Conservation (phyloP, 2,888 invertebrate genomes). For the Volucella zonaria region DNA sequence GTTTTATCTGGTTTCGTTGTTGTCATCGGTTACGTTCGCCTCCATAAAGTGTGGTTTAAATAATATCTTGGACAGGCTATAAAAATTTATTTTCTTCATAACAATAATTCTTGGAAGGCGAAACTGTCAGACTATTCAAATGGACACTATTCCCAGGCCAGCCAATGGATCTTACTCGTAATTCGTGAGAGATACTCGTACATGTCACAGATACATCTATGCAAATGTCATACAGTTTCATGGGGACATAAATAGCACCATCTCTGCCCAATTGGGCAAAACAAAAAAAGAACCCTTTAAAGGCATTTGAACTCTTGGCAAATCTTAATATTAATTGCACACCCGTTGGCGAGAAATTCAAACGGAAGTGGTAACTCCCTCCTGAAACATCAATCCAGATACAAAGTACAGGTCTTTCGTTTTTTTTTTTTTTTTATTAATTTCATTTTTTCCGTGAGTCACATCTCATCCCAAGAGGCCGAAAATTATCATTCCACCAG, state of each 20-base stretch:
- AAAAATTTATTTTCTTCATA: slow-evolving; percentile 46
- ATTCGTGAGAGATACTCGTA: neutral
- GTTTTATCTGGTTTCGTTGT: neutral
- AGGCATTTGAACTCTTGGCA: neutral
- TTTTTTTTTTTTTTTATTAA: too few relatives aligned
- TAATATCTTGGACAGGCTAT: slow-evolving; percentile 35
- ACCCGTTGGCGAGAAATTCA: slow-evolving; percentile 66
- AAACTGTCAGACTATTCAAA: slow-evolving; percentile 29
- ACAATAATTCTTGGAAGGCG: slow-evolving; percentile 49
- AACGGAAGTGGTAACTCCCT: slow-evolving; percentile 70
- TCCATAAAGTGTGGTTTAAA: slow-evolving; percentile 46
- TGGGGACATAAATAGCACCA: neutral
- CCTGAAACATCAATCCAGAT: slow-evolving; percentile 39
- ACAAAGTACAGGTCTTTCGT: neutral
- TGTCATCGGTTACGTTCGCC: slow-evolving; percentile 30
- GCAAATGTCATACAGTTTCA: neutral
- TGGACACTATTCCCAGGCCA: neutral
- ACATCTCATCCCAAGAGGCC: slow-evolving; percentile 36
- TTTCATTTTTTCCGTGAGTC: slow-evolving; percentile 26
- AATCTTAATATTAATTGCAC: slow-evolving; percentile 62
- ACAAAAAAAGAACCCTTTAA: neutral
- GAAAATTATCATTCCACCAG: slow-evolving; percentile 61
- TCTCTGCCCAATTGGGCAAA: slow-evolving; percentile 25
- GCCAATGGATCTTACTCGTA: slow-evolving; percentile 2
- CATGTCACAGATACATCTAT: neutral